phyloP scores from a whole-genome alignment of 2,797 vertebrate genomes.

The Coreius guichenoti region DNA sequence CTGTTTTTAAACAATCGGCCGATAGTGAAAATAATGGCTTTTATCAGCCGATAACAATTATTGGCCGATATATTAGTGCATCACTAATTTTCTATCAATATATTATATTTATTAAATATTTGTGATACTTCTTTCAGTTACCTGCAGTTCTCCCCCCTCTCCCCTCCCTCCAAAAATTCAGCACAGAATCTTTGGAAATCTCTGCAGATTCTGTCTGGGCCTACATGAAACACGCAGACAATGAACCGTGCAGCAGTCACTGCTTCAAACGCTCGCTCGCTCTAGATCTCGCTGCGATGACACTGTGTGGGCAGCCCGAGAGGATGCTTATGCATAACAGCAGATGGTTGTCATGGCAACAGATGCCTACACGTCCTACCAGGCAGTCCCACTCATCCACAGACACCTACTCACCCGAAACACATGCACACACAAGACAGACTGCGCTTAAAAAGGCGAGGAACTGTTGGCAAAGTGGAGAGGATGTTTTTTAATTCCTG shows the following conservation, averaged over 20 bases:
- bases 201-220: constrained; percentile 12
- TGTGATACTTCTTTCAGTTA: neutral
- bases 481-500: constrained; percentile 60
- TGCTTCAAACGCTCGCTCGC: constrained; percentile 34
- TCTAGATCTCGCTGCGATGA: constrained; percentile 51
- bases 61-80: neutral
- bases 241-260: constrained; percentile 2
- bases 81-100: too few relatives aligned
- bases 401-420: constrained; percentile 68
- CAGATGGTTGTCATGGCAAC: constrained; percentile 83
- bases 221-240: constrained; percentile 38
- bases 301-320: constrained; percentile 80
- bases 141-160: neutral
- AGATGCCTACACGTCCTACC: constrained; percentile 82
- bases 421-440: constrained; percentile 23
- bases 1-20: too few relatives aligned
- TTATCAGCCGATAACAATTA: too few relatives aligned
- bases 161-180: neutral
- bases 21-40: too few relatives aligned
- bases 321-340: constrained; percentile 78
- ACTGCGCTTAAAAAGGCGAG: constrained; percentile 39
- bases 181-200: constrained; percentile 11
- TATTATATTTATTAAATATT: neutral
- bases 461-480: constrained; percentile 54
- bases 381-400: constrained; percentile 85